Conservation (phyloP, 2,888 invertebrate genomes). For the Pachliopta kotzebuea region DNA sequence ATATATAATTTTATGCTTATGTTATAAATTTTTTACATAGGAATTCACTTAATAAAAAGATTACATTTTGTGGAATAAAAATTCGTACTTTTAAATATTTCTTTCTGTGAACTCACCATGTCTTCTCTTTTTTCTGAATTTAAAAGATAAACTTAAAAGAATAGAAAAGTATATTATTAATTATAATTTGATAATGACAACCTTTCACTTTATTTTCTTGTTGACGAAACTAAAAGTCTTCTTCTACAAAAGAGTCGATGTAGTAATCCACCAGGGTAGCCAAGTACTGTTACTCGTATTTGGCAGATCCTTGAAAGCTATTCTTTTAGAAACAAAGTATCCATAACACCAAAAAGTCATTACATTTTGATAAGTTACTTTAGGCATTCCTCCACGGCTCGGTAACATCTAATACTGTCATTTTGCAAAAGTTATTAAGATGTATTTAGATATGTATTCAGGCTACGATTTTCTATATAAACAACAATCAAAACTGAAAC, state of each 20-base stretch:
- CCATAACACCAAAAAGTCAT: not conserved
- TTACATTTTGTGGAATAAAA: no score
- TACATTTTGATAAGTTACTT: not conserved
- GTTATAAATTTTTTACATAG: not conserved
- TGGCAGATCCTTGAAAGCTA: no score
- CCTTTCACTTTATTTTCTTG: no score
- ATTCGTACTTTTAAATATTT: no score
- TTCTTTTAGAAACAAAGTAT: no score
- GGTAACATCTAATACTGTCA: not conserved
- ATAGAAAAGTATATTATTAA: no score
- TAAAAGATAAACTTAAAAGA: not conserved
- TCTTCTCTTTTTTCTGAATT: not conserved
- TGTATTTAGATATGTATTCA: not conserved
- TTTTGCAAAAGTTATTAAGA: not conserved
- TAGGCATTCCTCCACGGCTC: not conserved
- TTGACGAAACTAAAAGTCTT: no score
- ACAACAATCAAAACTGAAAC: not conserved
- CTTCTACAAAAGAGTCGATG: no score
- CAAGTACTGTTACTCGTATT: no score
- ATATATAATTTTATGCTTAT: not conserved
- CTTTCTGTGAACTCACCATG: not conserved
- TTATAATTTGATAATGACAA: no score
- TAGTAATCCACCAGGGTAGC: no score
- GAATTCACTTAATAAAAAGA: no score
- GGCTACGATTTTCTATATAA: not conserved